These are phyloP conservation scores for Hymenopus coronatus DNA, from an alignment of 2,888 invertebrate genomes.

Conservation along the genomic window DNA sequence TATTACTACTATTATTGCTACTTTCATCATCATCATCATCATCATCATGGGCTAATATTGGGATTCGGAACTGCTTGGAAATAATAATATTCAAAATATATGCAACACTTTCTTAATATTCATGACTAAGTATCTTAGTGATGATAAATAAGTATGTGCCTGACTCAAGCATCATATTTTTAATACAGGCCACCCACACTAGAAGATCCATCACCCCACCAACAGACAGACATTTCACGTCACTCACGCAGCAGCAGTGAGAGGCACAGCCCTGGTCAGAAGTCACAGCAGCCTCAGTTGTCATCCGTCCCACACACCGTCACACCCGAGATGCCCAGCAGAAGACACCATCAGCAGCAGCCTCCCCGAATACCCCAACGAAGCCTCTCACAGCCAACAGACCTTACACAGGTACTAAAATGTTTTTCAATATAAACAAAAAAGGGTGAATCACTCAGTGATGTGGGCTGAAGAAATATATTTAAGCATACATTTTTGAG, in stretches of 20 bases:
- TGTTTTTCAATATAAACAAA: not conserved
- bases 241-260: not conserved
- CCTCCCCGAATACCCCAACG: conserved; percentile 43
- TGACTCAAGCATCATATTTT: not conserved
- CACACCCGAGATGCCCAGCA: conserved; percentile 24
- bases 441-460: too few species aligned
- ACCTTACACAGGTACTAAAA: conserved; percentile 42
- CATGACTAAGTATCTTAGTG: too few species aligned
- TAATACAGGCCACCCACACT: conserved; percentile 7
- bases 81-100: not conserved
- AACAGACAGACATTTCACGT: not conserved
- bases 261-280: not conserved
- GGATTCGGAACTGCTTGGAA: too few species aligned
- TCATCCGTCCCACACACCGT: conserved; percentile 29
- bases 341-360: conserved; percentile 5
- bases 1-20: too few species aligned
- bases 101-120: not conserved
- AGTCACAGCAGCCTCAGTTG: conserved; percentile 12
- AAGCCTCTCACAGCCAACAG: conserved; percentile 51
- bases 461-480: too few species aligned
- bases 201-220: not conserved
- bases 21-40: too few species aligned
- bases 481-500: too few species aligned
- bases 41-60: too few species aligned
- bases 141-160: not conserved